phyloP scores from a whole-genome alignment of 2,888 invertebrate genomes.

The Apodemia zela region DNA sequence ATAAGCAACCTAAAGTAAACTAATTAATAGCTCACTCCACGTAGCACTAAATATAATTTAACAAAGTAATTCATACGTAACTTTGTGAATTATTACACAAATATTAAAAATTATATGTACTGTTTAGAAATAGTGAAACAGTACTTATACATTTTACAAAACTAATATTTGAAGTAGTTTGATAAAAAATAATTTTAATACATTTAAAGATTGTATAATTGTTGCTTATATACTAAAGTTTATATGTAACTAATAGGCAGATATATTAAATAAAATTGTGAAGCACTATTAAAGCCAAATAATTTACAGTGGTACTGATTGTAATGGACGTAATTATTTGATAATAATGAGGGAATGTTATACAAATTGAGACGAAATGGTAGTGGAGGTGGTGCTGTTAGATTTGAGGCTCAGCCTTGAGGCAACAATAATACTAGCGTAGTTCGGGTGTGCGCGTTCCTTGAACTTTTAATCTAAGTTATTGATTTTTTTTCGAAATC shows the following conservation, averaged over 20 bases:
- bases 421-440: neutral
- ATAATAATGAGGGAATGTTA: neutral
- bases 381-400: neutral
- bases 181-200: conserved; percentile 4
- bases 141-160: neutral
- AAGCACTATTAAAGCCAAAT: conserved; percentile 7
- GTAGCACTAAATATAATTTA: neutral
- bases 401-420: neutral
- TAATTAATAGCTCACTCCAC: neutral
- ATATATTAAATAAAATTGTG: conserved; percentile 14
- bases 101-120: conserved; percentile 4
- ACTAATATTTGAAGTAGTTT: neutral
- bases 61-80: neutral
- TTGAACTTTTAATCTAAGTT: too few species aligned
- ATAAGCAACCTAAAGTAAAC: neutral
- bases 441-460: too few species aligned
- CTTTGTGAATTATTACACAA: neutral
- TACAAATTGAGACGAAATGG: neutral
- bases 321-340: neutral
- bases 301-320: conserved; percentile 1
- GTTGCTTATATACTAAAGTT: conserved; percentile 8
- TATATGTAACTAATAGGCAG: conserved; percentile 13
- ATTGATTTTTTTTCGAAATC: too few species aligned
- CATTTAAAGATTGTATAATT: conserved; percentile 1
- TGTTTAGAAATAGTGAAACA: neutral